These are phyloP conservation scores for Mastomys coucha DNA, from an alignment of 2,113 vertebrate genomes.

Conservation along the genomic window DNA sequence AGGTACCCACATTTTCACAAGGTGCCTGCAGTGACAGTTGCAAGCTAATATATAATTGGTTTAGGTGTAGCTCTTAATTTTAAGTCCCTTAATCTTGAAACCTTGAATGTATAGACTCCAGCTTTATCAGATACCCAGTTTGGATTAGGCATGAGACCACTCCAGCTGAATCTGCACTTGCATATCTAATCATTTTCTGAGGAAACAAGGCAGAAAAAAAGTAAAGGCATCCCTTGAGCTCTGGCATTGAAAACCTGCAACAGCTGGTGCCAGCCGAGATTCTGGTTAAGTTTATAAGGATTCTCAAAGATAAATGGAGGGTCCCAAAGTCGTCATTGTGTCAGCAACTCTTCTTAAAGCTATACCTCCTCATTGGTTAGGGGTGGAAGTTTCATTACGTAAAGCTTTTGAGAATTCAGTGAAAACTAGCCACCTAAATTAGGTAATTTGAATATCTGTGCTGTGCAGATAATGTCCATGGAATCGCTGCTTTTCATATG, in stretches of 20 bases:
- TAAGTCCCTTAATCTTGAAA: constrained; percentile 29
- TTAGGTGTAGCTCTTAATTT: constrained; percentile 16
- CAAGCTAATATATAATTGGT: neutral
- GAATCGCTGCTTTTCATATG: constrained; percentile 15
- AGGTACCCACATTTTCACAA: constrained; percentile 9
- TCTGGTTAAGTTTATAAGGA: neutral
- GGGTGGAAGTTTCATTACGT: constrained; percentile 1
- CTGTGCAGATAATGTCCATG: neutral
- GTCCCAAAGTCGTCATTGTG: neutral
- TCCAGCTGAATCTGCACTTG: neutral
- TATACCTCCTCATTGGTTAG: neutral
- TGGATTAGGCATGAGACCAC: neutral
- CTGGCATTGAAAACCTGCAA: neutral
- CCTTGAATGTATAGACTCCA: constrained; percentile 2
- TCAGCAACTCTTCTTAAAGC: neutral
- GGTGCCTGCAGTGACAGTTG: neutral
- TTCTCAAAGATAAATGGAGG: neutral
- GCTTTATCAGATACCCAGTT: neutral
- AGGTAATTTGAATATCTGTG: neutral
- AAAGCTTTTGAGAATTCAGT: neutral
- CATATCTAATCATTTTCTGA: constrained; percentile 4
- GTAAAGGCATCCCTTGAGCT: neutral
- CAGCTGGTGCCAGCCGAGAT: neutral
- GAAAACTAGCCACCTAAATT: neutral
- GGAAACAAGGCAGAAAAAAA: neutral